Evolutionary conservation across 2,113 vertebrate species (phyloP).

Genomic region (Hucho hucho): DNA sequence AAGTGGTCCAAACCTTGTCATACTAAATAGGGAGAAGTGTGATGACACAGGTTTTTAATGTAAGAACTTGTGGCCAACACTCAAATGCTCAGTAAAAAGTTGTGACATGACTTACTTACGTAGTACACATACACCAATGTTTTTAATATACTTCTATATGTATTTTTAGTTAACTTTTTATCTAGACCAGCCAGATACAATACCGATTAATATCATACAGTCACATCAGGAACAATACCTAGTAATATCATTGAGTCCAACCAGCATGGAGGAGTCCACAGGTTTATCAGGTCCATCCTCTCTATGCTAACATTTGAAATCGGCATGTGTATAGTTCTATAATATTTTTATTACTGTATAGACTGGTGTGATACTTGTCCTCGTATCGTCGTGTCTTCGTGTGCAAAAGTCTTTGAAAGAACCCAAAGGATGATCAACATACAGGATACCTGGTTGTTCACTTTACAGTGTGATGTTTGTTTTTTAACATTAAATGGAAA

Average conservation of each 20-base stretch:
- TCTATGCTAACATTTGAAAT: conserved; percentile 59
- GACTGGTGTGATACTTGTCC: conserved; percentile 77
- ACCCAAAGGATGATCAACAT: conserved; percentile 64
- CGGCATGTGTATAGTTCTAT: conserved; percentile 67
- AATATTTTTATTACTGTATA: conserved; percentile 66
- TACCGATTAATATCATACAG: conserved; percentile 75
- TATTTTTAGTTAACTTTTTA: conserved; percentile 72
- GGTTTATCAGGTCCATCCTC: conserved; percentile 47
- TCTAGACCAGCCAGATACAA: conserved; percentile 97
- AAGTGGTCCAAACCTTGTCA: conserved; percentile 75
- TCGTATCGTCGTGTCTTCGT: conserved; percentile 81
- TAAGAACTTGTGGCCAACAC: conserved; percentile 84
- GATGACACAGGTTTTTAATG: conserved; percentile 86
- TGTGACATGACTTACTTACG: conserved; percentile 75
- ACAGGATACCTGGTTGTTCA: conserved; percentile 68
- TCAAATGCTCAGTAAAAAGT: conserved; percentile 80
- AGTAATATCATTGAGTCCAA: conserved; percentile 68
- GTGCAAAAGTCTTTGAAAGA: conserved; percentile 78
- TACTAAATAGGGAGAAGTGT: conserved; percentile 69
- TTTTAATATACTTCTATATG: conserved; percentile 82
- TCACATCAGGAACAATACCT: conserved; percentile 69
- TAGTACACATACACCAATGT: conserved; percentile 87
- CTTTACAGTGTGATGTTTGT: conserved; percentile 58
- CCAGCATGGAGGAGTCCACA: conserved; percentile 54
- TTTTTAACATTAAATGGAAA: conserved; percentile 37